Base-by-base conservation (phyloP, 1,140 invertebrate species). In the Drosophila repletoides region DNA sequence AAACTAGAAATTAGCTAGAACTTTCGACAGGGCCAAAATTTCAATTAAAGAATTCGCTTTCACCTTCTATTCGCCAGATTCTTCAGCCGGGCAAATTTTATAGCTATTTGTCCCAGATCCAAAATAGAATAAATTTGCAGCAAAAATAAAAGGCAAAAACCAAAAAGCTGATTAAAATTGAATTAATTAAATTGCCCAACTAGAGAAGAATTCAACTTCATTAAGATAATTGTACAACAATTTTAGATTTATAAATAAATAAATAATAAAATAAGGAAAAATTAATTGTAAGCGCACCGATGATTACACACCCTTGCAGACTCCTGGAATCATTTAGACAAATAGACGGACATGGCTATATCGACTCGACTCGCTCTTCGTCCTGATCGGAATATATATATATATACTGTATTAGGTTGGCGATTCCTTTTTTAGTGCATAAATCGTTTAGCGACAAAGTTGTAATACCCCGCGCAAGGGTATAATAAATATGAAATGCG, bases 401-500 rank as follows among this genome's bases (percentile, higher is more conserved):
- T n/a, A n/a, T n/a, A n/a, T n/a, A n/a, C n/a, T n/a, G n/a, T n/a
- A n/a, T n/a, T n/a, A n/a, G n/a, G n/a, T n/a, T n/a, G n/a, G n/a
- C n/a, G n/a, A n/a, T n/a, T n/a, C n/a, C n/a, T n/a, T n/a, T n/a
- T n/a, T n/a, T n/a, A n/a, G n/a, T n/a, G n/a, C n/a, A n/a, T n/a
- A n/a, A n/a, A n/a, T n/a, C n/a, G n/a, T n/a, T n/a, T n/a, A n/a
- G n/a, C n/a, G n/a, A n/a, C n/a, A n/a, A n/a, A n/a, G n/a, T n/a
- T n/a, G n/a, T n/a, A n/a, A n/a, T n/a, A n/a, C n/a, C n/a, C n/a
- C n/a, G n/a, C n/a, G n/a, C n/a, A n/a, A n/a, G n/a, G n/a, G n/a
- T n/a, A n/a, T 52, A 24, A n/a, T 51, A 51, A 59, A 34, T 46
- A 58, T 51, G 24, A 65, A 49, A 58, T 61, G 59, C 59, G 48